Conservation (phyloP, 2,888 invertebrate genomes). For the Volucella zonaria region DNA sequence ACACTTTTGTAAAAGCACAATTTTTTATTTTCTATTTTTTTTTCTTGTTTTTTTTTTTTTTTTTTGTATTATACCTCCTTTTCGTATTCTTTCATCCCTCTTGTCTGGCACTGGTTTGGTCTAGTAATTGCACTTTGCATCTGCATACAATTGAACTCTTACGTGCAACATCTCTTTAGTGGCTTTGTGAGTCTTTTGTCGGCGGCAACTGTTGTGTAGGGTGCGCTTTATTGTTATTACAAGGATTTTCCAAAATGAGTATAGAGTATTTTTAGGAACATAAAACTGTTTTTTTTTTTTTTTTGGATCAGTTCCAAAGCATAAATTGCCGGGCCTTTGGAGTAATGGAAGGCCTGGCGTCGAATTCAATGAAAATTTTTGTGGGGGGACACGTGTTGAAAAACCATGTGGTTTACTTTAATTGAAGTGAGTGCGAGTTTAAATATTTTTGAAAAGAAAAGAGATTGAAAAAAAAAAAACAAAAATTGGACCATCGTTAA, state of each 20-base stretch:
- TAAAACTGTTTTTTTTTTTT: constrained; percentile 36
- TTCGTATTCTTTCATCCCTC: not conserved
- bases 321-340: constrained; percentile 39
- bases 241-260: not conserved
- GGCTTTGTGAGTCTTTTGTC: too few species aligned
- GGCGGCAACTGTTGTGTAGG: too few species aligned
- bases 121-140: constrained; percentile 71
- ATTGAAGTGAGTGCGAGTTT: too few species aligned
- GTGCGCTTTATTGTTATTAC: too few species aligned
- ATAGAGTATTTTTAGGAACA: constrained; percentile 10
- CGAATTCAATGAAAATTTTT: too few species aligned
- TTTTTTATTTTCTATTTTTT: not conserved
- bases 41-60: too few species aligned
- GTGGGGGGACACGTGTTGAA: too few species aligned
- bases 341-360: too few species aligned
- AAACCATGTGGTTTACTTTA: too few species aligned
- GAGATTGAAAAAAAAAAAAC: too few species aligned
- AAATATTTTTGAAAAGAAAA: too few species aligned
- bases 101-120: constrained; percentile 2
- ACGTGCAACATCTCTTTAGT: constrained; percentile 1
- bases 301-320: constrained; percentile 66
- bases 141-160: constrained; percentile 64
- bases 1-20: constrained; percentile 33
- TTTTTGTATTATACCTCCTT: not conserved
- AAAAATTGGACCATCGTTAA: too few species aligned